Conservation (phyloP, 1,140 invertebrate species). For the Leptinotarsa texana region DNA sequence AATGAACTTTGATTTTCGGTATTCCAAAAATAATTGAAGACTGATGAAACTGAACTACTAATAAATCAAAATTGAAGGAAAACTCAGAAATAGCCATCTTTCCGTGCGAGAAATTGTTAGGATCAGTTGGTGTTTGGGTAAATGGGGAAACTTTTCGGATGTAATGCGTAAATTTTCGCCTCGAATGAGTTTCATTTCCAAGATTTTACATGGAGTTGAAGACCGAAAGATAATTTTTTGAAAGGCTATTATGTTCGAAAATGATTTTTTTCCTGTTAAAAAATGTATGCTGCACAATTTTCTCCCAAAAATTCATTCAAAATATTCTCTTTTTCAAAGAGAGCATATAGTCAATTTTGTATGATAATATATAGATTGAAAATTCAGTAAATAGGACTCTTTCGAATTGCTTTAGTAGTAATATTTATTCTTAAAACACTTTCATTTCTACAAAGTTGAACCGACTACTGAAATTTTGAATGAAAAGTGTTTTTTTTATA, state of each 20-base stretch:
- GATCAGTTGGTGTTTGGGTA: background rate
- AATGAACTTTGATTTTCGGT: background rate
- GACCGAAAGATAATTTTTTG: too few relatives aligned
- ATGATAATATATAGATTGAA: background rate
- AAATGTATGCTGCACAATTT: too few relatives aligned
- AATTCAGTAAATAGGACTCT: background rate
- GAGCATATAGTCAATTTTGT: background rate
- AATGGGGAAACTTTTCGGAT: background rate
- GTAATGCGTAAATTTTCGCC: too few relatives aligned
- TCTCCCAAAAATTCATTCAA: background rate
- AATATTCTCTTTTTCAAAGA: background rate
- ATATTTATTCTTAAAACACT: background rate
- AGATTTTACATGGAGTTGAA: too few relatives aligned
- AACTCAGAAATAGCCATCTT: too few relatives aligned
- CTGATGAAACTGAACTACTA: too few relatives aligned
- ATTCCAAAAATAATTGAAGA: background rate
- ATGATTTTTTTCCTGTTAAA: too few relatives aligned
- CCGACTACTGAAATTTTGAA: background rate
- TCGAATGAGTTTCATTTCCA: too few relatives aligned
- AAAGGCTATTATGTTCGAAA: too few relatives aligned
- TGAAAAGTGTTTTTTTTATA: background rate
- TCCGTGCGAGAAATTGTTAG: background rate
- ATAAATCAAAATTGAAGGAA: too few relatives aligned
- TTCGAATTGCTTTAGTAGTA: background rate
- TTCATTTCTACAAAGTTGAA: background rate